Evolutionary conservation across 2,797 vertebrate genomes (phyloP).

Genomic region (Melanotaenia trifasciata): DNA sequence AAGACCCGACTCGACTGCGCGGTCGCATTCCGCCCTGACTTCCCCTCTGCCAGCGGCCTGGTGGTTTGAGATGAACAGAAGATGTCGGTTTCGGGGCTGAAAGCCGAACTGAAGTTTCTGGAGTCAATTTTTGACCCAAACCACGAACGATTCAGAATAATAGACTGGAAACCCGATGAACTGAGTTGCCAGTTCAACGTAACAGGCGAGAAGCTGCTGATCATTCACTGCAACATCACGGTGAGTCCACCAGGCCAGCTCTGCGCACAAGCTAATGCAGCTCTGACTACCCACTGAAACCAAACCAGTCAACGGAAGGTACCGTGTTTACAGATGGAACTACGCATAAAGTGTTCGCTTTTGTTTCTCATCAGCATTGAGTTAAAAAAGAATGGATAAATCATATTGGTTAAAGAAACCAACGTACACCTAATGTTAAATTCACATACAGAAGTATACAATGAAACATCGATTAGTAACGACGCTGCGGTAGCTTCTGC

Average conservation of each 20-base stretch:
- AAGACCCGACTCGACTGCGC: conserved; percentile 67
- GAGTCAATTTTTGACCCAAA: conserved; percentile 96
- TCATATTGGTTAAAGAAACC: accelerated
- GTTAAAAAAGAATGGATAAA: accelerated
- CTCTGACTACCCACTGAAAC: conserved; percentile 67
- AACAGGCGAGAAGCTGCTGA: conserved; percentile 88
- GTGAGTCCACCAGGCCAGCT: conserved; percentile 82
- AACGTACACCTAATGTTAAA: background rate
- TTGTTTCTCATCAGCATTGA: background rate
- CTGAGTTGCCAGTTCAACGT: conserved; percentile 95
- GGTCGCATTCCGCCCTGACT: conserved; percentile 78
- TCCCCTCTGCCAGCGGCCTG: conserved; percentile 83
- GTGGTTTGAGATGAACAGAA: conserved; percentile 92
- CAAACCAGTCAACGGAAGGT: conserved; percentile 33
- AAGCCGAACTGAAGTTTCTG: conserved; percentile 96
- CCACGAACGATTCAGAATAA: conserved; percentile 95
- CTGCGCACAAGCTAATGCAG: conserved; percentile 59
- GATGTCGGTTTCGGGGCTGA: conserved; percentile 98
- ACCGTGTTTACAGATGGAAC: conserved; percentile 59
- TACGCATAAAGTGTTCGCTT: conserved; percentile 11
- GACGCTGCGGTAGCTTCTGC: conserved; percentile 64
- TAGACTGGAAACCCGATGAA: conserved; percentile 96
- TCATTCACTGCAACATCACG: conserved; percentile 98
- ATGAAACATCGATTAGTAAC: conserved; percentile 43
- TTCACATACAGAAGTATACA: conserved; percentile 28